phyloP scores from a whole-genome alignment of 2,113 vertebrate genomes.

The Shinisaurus crocodilurus region DNA sequence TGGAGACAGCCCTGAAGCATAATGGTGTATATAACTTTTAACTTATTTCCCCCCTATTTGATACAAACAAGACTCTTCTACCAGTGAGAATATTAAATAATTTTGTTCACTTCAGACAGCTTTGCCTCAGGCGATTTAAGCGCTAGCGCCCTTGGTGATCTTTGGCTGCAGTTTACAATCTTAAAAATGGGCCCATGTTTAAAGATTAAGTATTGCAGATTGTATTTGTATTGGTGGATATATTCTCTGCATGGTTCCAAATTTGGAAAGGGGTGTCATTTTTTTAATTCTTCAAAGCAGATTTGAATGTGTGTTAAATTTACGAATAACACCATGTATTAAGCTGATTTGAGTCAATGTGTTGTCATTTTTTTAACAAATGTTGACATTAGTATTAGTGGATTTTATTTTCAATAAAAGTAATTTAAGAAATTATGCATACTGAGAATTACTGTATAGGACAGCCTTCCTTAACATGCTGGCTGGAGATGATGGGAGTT shows the following conservation, averaged over 20 bases:
- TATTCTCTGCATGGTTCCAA: neutral
- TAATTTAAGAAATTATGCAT: neutral
- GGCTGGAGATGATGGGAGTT: too few relatives aligned
- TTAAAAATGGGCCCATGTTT: neutral
- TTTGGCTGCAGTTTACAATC: slow-evolving; percentile 9
- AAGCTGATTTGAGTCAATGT: neutral
- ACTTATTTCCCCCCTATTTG: neutral
- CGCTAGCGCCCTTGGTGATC: neutral
- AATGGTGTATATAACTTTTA: neutral
- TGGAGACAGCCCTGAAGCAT: accelerated
- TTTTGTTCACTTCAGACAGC: neutral
- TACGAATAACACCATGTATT: neutral
- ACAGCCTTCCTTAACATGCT: neutral
- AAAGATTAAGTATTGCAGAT: neutral
- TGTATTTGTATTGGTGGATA: neutral
- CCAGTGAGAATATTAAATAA: neutral
- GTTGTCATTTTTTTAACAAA: neutral
- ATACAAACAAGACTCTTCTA: neutral
- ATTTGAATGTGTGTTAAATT: neutral
- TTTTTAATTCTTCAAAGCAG: neutral
- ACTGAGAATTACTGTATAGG: neutral
- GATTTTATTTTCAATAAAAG: neutral
- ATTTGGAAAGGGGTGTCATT: neutral
- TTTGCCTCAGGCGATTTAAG: neutral
- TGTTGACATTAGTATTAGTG: neutral